phyloP scores from a whole-genome alignment of 2,888 invertebrate genomes.

The Dasysyrphus tricinctus region DNA sequence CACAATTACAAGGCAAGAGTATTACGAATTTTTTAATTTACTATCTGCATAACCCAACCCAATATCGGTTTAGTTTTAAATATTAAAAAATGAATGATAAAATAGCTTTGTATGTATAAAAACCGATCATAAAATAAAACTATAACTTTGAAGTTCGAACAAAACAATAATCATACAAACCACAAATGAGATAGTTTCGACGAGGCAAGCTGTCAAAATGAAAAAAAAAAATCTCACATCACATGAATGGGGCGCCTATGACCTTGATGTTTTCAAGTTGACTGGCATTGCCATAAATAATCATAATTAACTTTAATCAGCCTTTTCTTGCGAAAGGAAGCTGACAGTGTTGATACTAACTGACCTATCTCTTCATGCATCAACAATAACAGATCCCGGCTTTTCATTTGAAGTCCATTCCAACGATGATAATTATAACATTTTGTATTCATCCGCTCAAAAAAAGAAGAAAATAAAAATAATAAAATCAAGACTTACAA shows the following conservation, averaged over 20 bases:
- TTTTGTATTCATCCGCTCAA: slow-evolving; percentile 34
- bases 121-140: not conserved
- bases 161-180: not conserved
- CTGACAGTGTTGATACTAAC: slow-evolving; percentile 18
- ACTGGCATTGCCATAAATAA: slow-evolving; percentile 18
- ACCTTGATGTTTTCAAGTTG: slow-evolving; percentile 36
- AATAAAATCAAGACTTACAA: not conserved
- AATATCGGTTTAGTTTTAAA: not conserved
- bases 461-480: too few relatives aligned
- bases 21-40: too few relatives aligned
- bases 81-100: not conserved
- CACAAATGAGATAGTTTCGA: too few relatives aligned
- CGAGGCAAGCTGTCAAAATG: too few relatives aligned
- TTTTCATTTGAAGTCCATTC: slow-evolving; percentile 1
- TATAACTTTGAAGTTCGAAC: not conserved
- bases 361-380: slow-evolving; percentile 20
- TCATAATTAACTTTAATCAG: slow-evolving; percentile 14
- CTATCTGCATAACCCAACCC: too few relatives aligned
- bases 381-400: slow-evolving; percentile 2
- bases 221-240: too few relatives aligned
- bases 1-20: too few relatives aligned
- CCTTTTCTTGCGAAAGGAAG: not conserved
- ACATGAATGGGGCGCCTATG: not conserved
- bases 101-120: too few relatives aligned
- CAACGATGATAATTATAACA: slow-evolving; percentile 1